phyloP scores from a whole-genome alignment of 2,888 invertebrate species.

The Hanleya hanleyi region DNA sequence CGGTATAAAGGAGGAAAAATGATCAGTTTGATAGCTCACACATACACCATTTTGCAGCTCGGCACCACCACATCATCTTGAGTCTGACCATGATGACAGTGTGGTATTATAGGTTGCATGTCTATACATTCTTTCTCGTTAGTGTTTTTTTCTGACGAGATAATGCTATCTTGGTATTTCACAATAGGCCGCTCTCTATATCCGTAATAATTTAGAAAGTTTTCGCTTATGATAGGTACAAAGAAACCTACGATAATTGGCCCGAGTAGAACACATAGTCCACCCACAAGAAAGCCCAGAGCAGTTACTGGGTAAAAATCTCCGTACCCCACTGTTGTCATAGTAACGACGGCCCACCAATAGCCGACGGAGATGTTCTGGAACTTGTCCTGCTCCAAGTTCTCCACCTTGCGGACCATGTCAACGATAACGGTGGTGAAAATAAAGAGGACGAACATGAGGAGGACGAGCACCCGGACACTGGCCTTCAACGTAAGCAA shows the following conservation, averaged over 20 bases:
- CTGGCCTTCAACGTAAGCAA: not conserved
- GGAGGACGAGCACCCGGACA: not conserved
- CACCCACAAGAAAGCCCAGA: not conserved
- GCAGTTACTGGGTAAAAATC: not conserved
- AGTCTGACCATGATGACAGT: too few relatives aligned
- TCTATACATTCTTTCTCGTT: too few relatives aligned
- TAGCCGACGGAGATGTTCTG: not conserved
- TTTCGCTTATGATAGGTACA: not conserved
- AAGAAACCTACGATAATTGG: not conserved
- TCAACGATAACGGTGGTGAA: not conserved
- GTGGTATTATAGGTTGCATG: too few relatives aligned
- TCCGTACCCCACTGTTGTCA: not conserved
- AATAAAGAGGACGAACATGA: not conserved
- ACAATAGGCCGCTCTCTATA: not conserved
- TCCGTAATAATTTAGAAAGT: not conserved
- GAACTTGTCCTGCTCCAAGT: not conserved
- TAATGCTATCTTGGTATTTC: too few relatives aligned
- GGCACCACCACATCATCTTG: too few relatives aligned
- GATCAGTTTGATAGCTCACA: too few relatives aligned
- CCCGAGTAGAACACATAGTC: not conserved
- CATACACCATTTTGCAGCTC: too few relatives aligned
- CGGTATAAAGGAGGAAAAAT: too few relatives aligned
- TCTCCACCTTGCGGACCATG: not conserved
- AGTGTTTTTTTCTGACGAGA: too few relatives aligned
- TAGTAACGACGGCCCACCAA: not conserved